Evolutionary conservation across 2,888 invertebrate species (phyloP), one percentile per base, ranked within the genome.

Genomic region (Trichacis sp.): DNA sequence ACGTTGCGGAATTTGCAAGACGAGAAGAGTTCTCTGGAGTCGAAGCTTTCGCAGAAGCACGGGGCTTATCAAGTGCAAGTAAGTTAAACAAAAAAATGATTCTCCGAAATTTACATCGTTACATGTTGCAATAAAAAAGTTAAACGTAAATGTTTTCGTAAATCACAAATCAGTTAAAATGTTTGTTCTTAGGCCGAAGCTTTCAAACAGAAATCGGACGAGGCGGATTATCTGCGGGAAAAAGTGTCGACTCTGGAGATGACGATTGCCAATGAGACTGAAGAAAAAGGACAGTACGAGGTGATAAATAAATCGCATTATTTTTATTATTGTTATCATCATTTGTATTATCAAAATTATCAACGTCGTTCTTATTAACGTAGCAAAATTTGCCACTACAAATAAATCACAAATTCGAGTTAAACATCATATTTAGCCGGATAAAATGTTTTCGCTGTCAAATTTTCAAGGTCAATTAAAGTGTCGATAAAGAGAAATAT

Each of bases 231-330:
- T 70, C 81, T 93, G 73, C 86, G 92, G 8, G 94, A 94, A 76
- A 93, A 91, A 83, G 86, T 93, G 38, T 89, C 91, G 0, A 89
- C 89, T 60, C 83, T 94, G 1, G 94, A 94, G 78, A 87, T 93
- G 49, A 86, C 89, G 1, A 78, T 94, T 33, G 89, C 88, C 58
- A 89, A 89, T 29, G 88, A 90, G 12, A 86, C 88, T 0, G 94
- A 94, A 77, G 93, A 94, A 73, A 93, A 92, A 80, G 84, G 86
- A 3, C 93, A 93, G 75, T 90, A 88, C 69, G 94, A 94, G 87
- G 92, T 91, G 83, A 76, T 19, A 42, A 19, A 42, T 14, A 4
- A 3, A 4, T 40, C 15, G 2, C 40, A 14, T 15, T n/a, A n/a
- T n/a, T n/a, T n/a, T n/a, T n/a, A n/a, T n/a, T n/a, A n/a, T n/a